phyloP scores from a whole-genome alignment of 37 sponge, comb jelly and placozoan species.

The Lycopodina hypogea region DNA sequence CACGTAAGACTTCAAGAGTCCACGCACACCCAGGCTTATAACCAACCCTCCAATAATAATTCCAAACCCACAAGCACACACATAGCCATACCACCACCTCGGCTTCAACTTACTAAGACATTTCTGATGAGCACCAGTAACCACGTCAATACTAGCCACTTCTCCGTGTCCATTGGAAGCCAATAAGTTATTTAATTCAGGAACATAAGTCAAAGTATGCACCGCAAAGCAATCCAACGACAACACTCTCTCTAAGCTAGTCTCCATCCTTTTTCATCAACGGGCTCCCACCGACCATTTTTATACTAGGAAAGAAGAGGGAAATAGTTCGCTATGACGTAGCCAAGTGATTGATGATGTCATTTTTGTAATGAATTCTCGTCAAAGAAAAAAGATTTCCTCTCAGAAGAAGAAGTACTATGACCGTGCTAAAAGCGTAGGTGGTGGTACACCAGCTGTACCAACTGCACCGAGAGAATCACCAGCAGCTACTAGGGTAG shows the following conservation, averaged over 20 bases:
- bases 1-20: too few species aligned
- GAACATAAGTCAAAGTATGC: constrained; percentile 9
- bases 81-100: too few species aligned
- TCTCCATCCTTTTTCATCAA: not conserved
- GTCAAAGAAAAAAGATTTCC: constrained; percentile 50
- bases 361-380: too few species aligned
- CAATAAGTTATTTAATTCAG: constrained; percentile 17
- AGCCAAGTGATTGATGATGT: not conserved
- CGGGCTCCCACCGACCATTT: not conserved
- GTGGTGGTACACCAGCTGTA: not conserved
- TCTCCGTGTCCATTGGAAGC: constrained; percentile 13
- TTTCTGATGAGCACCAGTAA: not conserved
- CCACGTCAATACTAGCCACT: constrained; percentile 14
- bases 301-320: not conserved
- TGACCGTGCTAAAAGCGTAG: constrained; percentile 15
- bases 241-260: constrained; percentile 2
- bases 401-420: constrained; percentile 26
- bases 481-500: too few species aligned
- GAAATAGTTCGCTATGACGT: too few species aligned
- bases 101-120: constrained; percentile 9
- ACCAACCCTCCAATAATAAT: too few species aligned
- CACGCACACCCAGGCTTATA: too few species aligned
- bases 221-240: constrained; percentile 13
- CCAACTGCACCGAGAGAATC: too few species aligned
- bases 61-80: not conserved